Conservation (phyloP, 2,113 vertebrate genomes). For the Otus sunia region DNA sequence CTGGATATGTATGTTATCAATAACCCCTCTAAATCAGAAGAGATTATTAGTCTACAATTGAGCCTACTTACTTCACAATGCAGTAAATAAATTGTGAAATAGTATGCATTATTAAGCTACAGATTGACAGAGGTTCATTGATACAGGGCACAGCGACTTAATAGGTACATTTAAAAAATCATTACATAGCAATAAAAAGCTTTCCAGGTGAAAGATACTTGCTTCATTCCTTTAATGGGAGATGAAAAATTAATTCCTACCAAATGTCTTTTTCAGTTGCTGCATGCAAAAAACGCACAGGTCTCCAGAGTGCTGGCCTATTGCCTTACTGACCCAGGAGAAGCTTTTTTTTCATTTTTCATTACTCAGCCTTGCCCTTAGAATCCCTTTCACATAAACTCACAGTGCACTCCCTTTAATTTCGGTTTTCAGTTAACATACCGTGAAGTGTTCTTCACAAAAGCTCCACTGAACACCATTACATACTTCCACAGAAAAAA, state of each 20-base stretch:
- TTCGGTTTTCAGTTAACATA: neutral
- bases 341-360: neutral
- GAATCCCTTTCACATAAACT: neutral
- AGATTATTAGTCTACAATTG: neutral
- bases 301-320: neutral
- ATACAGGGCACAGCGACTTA: neutral
- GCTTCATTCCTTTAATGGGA: neutral
- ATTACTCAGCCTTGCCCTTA: neutral
- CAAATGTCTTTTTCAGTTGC: neutral
- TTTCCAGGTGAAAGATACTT: neutral
- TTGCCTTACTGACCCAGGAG: neutral
- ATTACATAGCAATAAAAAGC: neutral
- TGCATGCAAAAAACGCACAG: neutral
- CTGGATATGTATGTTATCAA: neutral
- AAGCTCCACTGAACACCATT: neutral
- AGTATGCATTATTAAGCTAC: neutral
- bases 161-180: neutral
- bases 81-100: neutral
- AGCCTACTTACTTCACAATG: neutral
- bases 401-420: neutral
- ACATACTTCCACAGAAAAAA: neutral
- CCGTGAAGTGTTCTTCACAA: neutral
- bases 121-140: neutral
- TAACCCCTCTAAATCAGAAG: neutral
- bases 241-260: neutral